Evolutionary conservation across 2,888 invertebrate genomes (phyloP), one percentile per base, ranked within the genome.

Genomic region (Hirtodrosophila duncani): DNA sequence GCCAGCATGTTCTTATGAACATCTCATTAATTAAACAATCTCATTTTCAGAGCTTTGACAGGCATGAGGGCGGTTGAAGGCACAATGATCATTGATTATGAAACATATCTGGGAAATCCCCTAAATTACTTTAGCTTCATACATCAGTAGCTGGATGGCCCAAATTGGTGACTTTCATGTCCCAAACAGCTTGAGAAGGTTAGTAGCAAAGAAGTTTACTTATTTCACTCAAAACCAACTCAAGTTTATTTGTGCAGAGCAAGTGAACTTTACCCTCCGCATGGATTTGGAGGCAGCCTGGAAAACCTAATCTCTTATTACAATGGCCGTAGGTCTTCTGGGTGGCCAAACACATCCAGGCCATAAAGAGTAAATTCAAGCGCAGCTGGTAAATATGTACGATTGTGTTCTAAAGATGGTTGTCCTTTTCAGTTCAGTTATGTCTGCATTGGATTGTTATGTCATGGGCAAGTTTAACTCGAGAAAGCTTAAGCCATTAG

Each of bases 241-340:
- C 5, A 14, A 43, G 3, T 5, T 17, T 9, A 9, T 8, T 3
- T 4, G 1, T 9, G 3, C 11, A 46, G 45, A 9, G 1, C 16
- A 41, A 2, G 44, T 61, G 3, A 5, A 13, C 1, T 4, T 26
- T 16, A 45, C 51, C 1, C 3, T 14, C 8, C 4, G 5, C 0
- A 23, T 59, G 0, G 53, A 69, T 24, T 37, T 67, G 2, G 4
- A 38, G 13, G 20, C 36, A 1, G 71, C 63, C 21, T 70, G 9
- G 30, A 66, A 23, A 16, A 18, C 3, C 20, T 66, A 1, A 11
- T 50, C 3, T 2, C 7, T 1, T 41, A 26, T 36, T 61, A 66
- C 20, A 29, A 55, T 70, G 11, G 30, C 36, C 13, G 31, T 14
- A 6, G 71, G 67, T 0, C 44, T 4, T 5, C 27, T 66, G 3